phyloP scores from a whole-genome alignment of 2,797 vertebrate genomes.

The Lagorchestes hirsutus region DNA sequence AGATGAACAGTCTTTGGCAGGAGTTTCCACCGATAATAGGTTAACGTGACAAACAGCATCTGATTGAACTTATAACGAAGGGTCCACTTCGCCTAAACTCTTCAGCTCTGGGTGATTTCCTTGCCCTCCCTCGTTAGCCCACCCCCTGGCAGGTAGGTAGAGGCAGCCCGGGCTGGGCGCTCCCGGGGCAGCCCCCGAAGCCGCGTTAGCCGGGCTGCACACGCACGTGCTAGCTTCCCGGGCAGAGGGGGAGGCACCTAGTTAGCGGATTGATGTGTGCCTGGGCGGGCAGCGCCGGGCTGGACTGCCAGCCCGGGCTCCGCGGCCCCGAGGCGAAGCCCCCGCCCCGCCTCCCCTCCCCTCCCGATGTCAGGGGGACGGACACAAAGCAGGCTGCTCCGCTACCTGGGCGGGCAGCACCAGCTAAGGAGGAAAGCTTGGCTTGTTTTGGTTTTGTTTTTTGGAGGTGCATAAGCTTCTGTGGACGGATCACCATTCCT shows the following conservation, averaged over 20 bases:
- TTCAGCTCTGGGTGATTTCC: neutral
- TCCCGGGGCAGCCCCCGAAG: neutral
- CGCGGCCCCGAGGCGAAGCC: constrained; percentile 40
- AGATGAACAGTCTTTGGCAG: constrained; percentile 51
- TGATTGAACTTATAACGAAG: neutral
- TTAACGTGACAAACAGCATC: constrained; percentile 17
- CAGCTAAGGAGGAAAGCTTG: constrained; percentile 65
- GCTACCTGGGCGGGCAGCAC: constrained; percentile 14
- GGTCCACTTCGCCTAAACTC: neutral
- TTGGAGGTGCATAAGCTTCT: constrained; percentile 39
- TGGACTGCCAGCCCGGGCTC: constrained; percentile 18
- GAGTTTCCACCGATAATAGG: constrained; percentile 41
- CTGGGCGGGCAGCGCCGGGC: constrained; percentile 30
- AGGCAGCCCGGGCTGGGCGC: neutral
- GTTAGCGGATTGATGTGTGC: neutral
- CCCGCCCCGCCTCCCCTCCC: constrained; percentile 6
- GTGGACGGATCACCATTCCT: neutral
- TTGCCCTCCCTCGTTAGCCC: neutral
- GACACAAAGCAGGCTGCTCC: constrained; percentile 52
- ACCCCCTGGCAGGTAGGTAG: neutral
- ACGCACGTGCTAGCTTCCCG: accelerated
- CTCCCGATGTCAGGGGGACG: constrained; percentile 70
- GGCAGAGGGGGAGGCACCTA: neutral
- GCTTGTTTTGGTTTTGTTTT: constrained; percentile 21
- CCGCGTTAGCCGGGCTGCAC: accelerated